Base-by-base conservation (phyloP, 2,113 vertebrate genomes). In the Brachionichthys hirsutus region DNA sequence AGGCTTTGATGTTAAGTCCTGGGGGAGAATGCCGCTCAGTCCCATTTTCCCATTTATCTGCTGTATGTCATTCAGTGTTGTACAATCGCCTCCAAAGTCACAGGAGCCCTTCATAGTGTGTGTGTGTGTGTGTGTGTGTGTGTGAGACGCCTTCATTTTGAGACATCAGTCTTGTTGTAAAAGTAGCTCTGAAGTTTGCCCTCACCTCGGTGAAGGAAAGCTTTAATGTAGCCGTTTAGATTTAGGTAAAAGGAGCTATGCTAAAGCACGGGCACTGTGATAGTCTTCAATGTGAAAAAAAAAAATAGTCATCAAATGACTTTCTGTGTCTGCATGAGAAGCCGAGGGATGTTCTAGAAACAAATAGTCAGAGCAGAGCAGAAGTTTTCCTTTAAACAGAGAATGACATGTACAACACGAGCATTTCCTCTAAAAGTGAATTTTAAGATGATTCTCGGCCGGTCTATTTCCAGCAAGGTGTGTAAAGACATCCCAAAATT, bases 1-100 rank as follows among this genome's bases (percentile, higher is more conserved):
- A 70, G 61, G 79, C 85, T 90, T 91, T 90, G 88, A 88, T 88
- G 88, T 89, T 68, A 52, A 77, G 73, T 88, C 85, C 78, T 73
- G 60, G 44, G 81, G 84, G 85, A 85, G n/a, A 73, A 79, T 13
- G 61, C 70, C 49, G 83, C 47, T 82, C 82, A 77, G 75, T 86
- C 72, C 56, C 75, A 74, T 78, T 80, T 74, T 76, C 69, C 72
- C 82, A n/a, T 81, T 81, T 74, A 75, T 74, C 76, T 85, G 56
- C 69, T 76, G 69, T 50, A 30, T 85, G 79, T 80, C 83, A 71
- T 81, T 86, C 76, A 85, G 68, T 44, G 6, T 77, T 30, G 70
- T 75, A 75, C 70, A 75, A 72, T 61, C 69, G 72, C 65, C 70
- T 80, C 69, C 59, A 78, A 75, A 69, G 78, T 87, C 75, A 84